These are phyloP conservation scores for Zosterops pallidus DNA, from an alignment of 2,113 vertebrate species.

Conservation along the genomic window DNA sequence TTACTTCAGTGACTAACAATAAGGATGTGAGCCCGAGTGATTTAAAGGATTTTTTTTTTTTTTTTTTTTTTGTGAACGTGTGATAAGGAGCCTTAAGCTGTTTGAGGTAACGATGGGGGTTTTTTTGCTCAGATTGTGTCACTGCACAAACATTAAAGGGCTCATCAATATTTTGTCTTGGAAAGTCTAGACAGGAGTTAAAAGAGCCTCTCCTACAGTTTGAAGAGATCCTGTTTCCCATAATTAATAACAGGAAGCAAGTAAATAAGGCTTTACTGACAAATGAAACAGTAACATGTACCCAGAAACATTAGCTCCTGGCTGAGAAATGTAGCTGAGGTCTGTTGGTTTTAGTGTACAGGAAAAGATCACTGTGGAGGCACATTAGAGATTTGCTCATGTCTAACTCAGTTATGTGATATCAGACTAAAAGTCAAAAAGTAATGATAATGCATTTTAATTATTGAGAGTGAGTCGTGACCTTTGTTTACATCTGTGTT, in stretches of 20 bases:
- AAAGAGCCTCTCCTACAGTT: constrained; percentile 59
- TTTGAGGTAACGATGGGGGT: not conserved
- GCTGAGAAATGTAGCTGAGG: not conserved
- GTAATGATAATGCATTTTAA: not conserved
- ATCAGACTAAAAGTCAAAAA: not conserved
- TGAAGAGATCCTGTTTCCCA: constrained; percentile 68
- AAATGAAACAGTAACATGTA: constrained; percentile 53
- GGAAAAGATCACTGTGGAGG: not conserved
- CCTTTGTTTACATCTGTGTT: not conserved
- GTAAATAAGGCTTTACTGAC: constrained; percentile 69
- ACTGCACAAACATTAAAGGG: constrained; percentile 57
- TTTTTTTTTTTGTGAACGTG: not conserved
- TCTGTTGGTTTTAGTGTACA: not conserved
- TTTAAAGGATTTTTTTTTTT: constrained; percentile 18
- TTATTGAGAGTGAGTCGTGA: not conserved
- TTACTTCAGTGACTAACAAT: constrained; percentile 57
- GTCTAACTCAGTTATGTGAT: not conserved
- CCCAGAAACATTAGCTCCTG: constrained; percentile 27
- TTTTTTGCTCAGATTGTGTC: constrained; percentile 30
- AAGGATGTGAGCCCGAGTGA: constrained; percentile 9
- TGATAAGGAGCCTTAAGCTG: constrained; percentile 49
- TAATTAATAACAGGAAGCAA: constrained; percentile 76
- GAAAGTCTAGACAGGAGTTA: constrained; percentile 67
- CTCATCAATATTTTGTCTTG: constrained; percentile 62
- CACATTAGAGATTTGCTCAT: not conserved